These are phyloP conservation scores for Notechis scutatus DNA, from an alignment of 2,113 vertebrate genomes.

Conservation along the genomic window DNA sequence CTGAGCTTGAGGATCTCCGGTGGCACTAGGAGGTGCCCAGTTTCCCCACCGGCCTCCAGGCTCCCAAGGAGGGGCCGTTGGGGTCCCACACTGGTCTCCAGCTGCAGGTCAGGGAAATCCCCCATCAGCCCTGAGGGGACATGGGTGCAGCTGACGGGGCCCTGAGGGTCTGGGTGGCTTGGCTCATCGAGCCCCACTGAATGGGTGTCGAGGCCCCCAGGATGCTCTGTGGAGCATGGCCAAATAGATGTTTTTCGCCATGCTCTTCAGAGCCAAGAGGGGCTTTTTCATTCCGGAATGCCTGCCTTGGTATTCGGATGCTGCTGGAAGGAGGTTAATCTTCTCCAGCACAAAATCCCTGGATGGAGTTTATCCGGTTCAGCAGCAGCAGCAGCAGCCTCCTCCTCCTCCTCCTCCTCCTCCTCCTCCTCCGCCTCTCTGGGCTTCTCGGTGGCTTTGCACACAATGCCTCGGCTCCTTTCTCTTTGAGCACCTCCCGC, in stretches of 20 bases:
- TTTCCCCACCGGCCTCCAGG: background rate
- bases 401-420: background rate
- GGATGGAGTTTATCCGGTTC: background rate
- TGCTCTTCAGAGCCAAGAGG: background rate
- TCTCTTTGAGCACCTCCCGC: conserved; percentile 41
- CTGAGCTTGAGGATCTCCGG: background rate
- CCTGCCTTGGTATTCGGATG: background rate
- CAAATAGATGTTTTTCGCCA: background rate
- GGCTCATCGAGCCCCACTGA: background rate
- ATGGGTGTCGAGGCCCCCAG: background rate
- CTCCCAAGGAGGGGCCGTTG: background rate
- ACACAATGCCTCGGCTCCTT: conserved; percentile 25
- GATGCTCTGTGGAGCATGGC: background rate
- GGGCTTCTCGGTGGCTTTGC: conserved; percentile 21
- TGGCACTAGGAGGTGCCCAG: background rate
- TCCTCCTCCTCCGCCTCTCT: background rate
- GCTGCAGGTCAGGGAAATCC: background rate
- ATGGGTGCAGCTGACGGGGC: background rate
- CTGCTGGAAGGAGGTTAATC: background rate
- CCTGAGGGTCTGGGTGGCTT: background rate
- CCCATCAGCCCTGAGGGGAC: background rate
- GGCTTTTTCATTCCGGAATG: too few relatives aligned
- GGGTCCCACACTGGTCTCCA: background rate
- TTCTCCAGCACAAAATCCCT: background rate
- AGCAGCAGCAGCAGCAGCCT: background rate